Conservation (phyloP, 2,113 vertebrate species). For the Holacanthus passer region DNA sequence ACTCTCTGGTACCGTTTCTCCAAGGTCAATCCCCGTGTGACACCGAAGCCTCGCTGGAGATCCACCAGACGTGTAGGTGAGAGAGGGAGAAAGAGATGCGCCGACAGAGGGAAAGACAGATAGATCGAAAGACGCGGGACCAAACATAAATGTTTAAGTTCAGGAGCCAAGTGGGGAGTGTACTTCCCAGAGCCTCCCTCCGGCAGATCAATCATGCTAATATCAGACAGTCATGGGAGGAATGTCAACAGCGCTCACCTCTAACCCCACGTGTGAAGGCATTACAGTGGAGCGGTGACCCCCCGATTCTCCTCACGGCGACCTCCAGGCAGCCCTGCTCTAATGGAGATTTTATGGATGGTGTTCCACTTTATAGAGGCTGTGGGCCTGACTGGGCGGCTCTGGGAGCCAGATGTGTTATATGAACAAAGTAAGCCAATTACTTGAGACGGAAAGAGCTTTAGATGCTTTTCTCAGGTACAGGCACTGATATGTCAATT, state of each 20-base stretch:
- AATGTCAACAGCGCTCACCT: constrained; percentile 81
- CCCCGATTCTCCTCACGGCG: constrained; percentile 71
- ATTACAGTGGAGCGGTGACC: constrained; percentile 76
- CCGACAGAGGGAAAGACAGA: constrained; percentile 12
- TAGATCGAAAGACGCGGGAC: constrained; percentile 35
- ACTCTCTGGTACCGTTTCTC: constrained; percentile 63
- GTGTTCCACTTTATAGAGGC: constrained; percentile 81
- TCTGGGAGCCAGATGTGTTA: constrained; percentile 82
- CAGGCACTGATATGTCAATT: constrained; percentile 54
- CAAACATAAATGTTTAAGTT: constrained; percentile 79
- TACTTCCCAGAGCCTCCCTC: constrained; percentile 66
- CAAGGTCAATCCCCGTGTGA: constrained; percentile 74
- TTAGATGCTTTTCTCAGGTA: constrained; percentile 57
- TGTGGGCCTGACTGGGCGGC: constrained; percentile 53
- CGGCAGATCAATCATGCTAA: constrained; percentile 75
- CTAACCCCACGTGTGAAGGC: constrained; percentile 77
- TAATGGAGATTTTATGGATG: constrained; percentile 85
- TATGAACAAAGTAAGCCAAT: constrained; percentile 67
- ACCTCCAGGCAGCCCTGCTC: constrained; percentile 77
- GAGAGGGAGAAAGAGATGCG: constrained; percentile 38
- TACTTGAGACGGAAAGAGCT: constrained; percentile 58
- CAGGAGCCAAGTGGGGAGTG: constrained; percentile 60
- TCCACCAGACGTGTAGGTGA: constrained; percentile 67
- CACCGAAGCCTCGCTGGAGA: constrained; percentile 62
- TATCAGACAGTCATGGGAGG: constrained; percentile 81